Conservation (phyloP, 2,113 vertebrate genomes). For the Cyphomyrus discorhynchus region DNA sequence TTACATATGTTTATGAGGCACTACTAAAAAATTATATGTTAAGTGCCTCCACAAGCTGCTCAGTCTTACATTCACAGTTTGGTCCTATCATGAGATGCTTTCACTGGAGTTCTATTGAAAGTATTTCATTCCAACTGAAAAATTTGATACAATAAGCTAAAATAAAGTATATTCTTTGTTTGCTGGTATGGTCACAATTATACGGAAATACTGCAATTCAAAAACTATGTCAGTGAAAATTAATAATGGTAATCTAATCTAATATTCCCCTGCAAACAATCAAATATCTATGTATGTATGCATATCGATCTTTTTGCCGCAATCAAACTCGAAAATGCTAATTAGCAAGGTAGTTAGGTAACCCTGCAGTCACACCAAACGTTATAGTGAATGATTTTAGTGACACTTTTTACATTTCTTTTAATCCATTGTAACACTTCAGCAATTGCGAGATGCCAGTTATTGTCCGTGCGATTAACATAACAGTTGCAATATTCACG, state of each 20-base stretch:
- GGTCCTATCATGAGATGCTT: neutral
- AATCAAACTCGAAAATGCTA: neutral
- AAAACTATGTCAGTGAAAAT: neutral
- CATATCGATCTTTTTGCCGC: neutral
- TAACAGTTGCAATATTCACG: neutral
- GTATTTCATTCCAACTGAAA: neutral
- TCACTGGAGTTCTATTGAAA: conserved; percentile 12
- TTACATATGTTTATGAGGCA: neutral
- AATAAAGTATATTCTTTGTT: neutral
- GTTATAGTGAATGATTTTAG: neutral
- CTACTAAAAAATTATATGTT: neutral
- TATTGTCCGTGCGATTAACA: neutral
- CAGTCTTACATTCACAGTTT: neutral
- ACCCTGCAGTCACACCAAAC: neutral
- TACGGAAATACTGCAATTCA: neutral
- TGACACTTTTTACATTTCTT: neutral
- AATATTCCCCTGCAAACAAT: neutral
- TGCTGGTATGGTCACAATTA: neutral
- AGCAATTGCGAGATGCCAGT: neutral
- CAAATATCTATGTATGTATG: neutral
- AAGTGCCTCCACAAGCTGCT: neutral
- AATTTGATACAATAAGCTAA: too few species aligned
- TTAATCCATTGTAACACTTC: neutral
- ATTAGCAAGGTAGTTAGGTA: neutral
- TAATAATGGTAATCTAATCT: neutral